Evolutionary conservation across 1,140 invertebrate genomes (phyloP), one percentile per base, ranked within the genome.

Genomic region (Nomia melanderi): DNA sequence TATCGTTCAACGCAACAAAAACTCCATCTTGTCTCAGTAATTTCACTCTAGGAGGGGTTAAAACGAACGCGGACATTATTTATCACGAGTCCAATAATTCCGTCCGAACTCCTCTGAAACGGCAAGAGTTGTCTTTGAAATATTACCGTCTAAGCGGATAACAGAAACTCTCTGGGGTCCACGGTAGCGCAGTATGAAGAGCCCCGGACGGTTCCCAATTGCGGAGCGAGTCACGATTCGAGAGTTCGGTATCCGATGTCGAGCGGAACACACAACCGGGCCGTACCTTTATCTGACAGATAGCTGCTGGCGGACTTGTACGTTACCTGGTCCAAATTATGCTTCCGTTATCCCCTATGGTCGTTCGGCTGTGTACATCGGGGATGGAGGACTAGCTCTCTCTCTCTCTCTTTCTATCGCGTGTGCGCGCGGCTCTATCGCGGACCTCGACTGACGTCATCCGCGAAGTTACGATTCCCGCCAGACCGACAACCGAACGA

Each of bases 271-370:
- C 76, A 64, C 50, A 64, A 71, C 77, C 57, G 47, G 66, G 41
- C 33, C 66, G 33, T 83, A 56, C 82, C 73, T 86, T 76, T 79
- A 73, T 84, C 84, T 82, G 84, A 86, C 85, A 83, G 84, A 73
- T 71, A 78, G 69, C 81, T 79, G 47, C 71, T 25, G 54, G 31
- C 57, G 41, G 81, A 86, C 81, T 86, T 86, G 82, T 74, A 79
- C 63, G 77, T 80, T 80, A 79, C 72, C 67, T 69, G 50, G 29
- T 59, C 53, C 62, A 86, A 86, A 86, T 86, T 86, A 86, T 86
- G 65, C 67, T 73, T 60, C 79, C 73, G 59, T 64, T 57, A 74
- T 60, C 74, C 59, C 50, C 44, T 63, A 41, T 67, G 72, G 29
- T 11, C 72, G 63, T 62, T 60, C 50, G 54, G 54, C 50, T 33